A percentile compares a stretch with the other conserved stretches of the same genome.
phyloP scores from a whole-genome alignment of 2,888 invertebrate species.

The Acleris literana region DNA sequence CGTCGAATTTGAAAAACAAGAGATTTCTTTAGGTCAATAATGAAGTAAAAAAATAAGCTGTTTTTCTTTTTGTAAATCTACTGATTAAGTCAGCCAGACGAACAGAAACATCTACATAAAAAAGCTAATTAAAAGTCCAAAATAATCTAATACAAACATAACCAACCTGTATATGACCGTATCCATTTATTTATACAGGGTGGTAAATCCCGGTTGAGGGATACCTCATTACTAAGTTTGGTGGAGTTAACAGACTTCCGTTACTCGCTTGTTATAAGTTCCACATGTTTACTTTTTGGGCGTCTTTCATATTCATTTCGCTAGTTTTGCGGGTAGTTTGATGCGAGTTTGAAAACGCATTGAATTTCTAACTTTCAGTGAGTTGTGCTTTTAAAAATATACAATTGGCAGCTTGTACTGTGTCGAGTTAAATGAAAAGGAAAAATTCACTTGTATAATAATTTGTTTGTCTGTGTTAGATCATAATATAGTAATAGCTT shows the following conservation, averaged over 20 bases:
- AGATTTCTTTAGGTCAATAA: too few species aligned
- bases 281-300: slow-evolving; percentile 48
- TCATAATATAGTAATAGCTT: too few species aligned
- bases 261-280: slow-evolving; percentile 69
- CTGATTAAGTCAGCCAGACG: not conserved
- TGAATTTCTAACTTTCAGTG: not conserved
- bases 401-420: too few species aligned
- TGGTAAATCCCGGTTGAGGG: slow-evolving; percentile 63
- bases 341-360: slow-evolving; percentile 1
- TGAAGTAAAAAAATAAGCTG: too few species aligned
- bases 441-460: too few species aligned
- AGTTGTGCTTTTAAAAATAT: too few species aligned
- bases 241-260: slow-evolving; percentile 52
- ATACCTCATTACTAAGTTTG: slow-evolving; percentile 75
- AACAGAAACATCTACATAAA: not conserved
- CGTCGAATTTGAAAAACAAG: too few species aligned
- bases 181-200: slow-evolving; percentile 54
- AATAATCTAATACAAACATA: not conserved
- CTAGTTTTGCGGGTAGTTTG: slow-evolving; percentile 13
- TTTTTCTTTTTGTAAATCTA: too few species aligned
- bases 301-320: slow-evolving; percentile 34
- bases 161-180: not conserved
- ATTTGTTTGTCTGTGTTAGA: too few species aligned
- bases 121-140: not conserved
- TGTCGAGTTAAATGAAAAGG: too few species aligned